These are phyloP conservation scores for Drosophila putrida DNA, from an alignment of 2,888 invertebrate genomes.

Conservation along the genomic window DNA sequence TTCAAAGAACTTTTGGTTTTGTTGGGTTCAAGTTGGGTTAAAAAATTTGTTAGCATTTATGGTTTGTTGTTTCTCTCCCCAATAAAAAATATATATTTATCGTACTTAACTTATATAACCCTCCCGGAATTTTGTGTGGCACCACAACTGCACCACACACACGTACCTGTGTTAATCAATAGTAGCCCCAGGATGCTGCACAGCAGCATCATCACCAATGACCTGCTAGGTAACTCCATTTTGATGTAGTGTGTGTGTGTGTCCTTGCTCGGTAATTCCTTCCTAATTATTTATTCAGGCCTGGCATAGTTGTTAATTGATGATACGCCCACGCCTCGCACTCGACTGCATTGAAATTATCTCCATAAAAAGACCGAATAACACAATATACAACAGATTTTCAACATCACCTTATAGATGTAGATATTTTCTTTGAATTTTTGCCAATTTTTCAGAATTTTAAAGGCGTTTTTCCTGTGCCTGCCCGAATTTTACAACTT, in stretches of 20 bases:
- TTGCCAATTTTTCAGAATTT: constrained; percentile 40
- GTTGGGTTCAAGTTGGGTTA: constrained; percentile 33
- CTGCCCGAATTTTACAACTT: constrained; percentile 53
- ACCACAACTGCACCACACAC: constrained; percentile 29
- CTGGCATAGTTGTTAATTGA: constrained; percentile 42
- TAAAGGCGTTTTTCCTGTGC: constrained; percentile 22
- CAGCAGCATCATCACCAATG: constrained; percentile 43
- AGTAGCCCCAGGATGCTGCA: constrained; percentile 64
- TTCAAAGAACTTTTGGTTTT: constrained; percentile 28
- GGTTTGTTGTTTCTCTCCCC: constrained; percentile 2
- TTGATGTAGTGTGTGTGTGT: constrained; percentile 15
- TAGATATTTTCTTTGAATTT: constrained; percentile 5
- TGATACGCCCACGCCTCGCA: constrained; percentile 34
- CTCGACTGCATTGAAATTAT: constrained; percentile 4
- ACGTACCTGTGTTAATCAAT: constrained; percentile 73
- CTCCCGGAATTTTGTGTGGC: constrained; percentile 18
- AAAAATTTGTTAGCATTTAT: constrained; percentile 26
- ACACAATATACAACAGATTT: neutral
- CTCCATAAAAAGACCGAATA: neutral
- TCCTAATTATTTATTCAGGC: constrained; percentile 28
- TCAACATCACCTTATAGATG: constrained; percentile 47
- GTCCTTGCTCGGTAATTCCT: constrained; percentile 22
- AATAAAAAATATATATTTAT: constrained; percentile 9
- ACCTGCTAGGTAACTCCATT: constrained; percentile 54
- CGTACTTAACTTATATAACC: constrained; percentile 59